Evolutionary conservation across 2,797 vertebrate genomes (phyloP).

Genomic region (Macrochelys suwanniensis): DNA sequence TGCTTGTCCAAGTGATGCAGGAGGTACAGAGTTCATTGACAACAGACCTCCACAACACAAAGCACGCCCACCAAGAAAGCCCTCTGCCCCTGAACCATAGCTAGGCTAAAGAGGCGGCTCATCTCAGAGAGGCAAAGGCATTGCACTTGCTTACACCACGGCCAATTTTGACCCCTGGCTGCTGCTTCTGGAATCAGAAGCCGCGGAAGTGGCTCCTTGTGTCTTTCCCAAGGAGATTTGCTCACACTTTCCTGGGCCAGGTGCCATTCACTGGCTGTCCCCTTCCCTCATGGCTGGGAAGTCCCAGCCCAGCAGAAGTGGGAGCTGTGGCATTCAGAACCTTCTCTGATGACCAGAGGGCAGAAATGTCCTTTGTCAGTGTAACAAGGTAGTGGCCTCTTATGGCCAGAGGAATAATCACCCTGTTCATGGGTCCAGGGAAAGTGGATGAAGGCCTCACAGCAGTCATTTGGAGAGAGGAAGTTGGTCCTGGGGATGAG

Average conservation of each 20-base stretch:
- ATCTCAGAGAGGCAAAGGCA: not conserved
- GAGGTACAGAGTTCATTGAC: not conserved
- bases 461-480: not conserved
- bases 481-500: not conserved
- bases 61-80: not conserved
- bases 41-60: not conserved
- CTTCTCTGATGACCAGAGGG: not conserved
- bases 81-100: not conserved
- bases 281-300: fast-evolving
- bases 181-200: not conserved
- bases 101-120: not conserved
- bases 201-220: not conserved
- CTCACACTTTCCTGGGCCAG: no score
- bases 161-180: not conserved
- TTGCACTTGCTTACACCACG: not conserved
- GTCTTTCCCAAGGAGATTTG: not conserved
- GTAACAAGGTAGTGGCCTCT: no score
- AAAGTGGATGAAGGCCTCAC: no score
- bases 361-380: not conserved
- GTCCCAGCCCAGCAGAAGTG: not conserved
- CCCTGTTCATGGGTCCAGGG: no score
- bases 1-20: not conserved
- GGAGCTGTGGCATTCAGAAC: no score
- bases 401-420: no score
- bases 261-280: fast-evolving